A percentile compares a stretch with the other conserved stretches of the same genome.
Conservation (phyloP, 1,140 invertebrate species). For the Archivesica marissinica region DNA sequence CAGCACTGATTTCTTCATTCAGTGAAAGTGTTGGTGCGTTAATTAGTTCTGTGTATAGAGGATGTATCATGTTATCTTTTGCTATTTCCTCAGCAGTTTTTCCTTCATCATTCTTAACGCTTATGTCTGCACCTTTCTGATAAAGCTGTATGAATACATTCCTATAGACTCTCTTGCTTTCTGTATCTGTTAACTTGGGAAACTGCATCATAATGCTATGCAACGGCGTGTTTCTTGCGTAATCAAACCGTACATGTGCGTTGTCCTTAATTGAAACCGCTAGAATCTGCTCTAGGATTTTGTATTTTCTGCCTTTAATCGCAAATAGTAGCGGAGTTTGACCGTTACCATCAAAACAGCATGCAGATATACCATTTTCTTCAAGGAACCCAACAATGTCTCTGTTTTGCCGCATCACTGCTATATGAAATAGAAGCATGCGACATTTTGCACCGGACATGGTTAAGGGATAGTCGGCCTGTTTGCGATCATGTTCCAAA, state of each 20-base stretch:
- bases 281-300: background rate
- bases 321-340: background rate
- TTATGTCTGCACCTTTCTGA: too few species aligned
- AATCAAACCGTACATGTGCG: background rate
- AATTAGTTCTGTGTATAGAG: too few species aligned
- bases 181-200: too few species aligned
- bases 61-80: too few species aligned
- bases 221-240: background rate
- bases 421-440: background rate
- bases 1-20: too few species aligned
- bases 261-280: background rate
- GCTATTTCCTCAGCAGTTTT: too few species aligned
- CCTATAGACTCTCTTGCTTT: too few species aligned
- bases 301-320: background rate
- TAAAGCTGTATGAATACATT: too few species aligned
- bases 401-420: background rate
- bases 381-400: background rate
- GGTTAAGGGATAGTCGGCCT: background rate
- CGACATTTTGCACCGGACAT: background rate
- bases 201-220: too few species aligned
- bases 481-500: background rate
- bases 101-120: too few species aligned
- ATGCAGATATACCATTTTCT: background rate
- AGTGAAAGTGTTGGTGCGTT: too few species aligned
- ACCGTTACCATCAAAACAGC: background rate